Base-by-base conservation (phyloP, 2,888 invertebrate species). In the Acleris sparsana region DNA sequence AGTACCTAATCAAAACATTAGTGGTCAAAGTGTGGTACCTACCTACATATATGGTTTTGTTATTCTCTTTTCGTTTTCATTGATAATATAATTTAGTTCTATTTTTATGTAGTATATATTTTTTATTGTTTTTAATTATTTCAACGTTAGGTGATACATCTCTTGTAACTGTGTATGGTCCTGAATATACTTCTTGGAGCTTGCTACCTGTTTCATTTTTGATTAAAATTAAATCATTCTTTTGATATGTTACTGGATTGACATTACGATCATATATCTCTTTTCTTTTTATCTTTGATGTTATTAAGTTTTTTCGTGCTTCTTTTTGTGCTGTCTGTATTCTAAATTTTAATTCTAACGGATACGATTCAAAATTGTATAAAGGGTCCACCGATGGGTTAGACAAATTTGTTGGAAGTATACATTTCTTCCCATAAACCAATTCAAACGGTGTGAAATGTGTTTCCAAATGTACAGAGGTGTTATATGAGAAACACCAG, bases 401-500 rank as follows among this genome's bases (percentile, higher is more conserved):
- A 18, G 6, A 43, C 43, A 68, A 25, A 3, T 46, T 62, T 56
- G 20, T 63, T 46, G 68, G 59, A 3, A 63, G 11, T 16, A 9
- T 33, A 55, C 55, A 68, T 46, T 16, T 13, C 56, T 60, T 72
- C n/a, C 71, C 72, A 51, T 70, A 71, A 3, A 70, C 69, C 9
- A 72, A 51, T 57, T 72, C 72, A 49, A 56, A 70, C 3, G 71
- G 70, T 3, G 71, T 70, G 20, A 60, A 72, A 44, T 66, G 61
- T 4, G 69, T 71, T 22, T 61, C 63, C 17, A 69, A 61, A 56
- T 72, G 72, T 3, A 71, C 70, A 5, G 69, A 66, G 18, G 49
- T 73, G 52, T 73, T 73, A 58, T 52, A 71, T 11, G 53, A 29
- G 43, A 71, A 71, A 62, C 63, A 62, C 71, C 71, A 71, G 62